Evolutionary conservation across 2,113 vertebrate genomes (phyloP), one percentile per base, ranked within the genome.

Genomic region (Pagrus major): DNA sequence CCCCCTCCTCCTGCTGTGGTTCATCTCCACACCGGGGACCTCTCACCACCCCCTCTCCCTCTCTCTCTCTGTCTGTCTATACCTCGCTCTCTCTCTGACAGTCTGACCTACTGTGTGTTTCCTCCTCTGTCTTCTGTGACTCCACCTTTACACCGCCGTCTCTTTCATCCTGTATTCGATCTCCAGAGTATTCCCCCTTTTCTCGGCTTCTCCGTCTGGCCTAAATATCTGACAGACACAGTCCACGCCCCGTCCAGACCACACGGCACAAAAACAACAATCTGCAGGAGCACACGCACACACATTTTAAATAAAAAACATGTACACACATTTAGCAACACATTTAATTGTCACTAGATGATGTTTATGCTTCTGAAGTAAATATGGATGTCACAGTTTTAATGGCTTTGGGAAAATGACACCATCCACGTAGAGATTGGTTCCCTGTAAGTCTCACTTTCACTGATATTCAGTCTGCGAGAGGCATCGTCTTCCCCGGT

Each of bases 101-200:
- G 82, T 0, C 49, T 83, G 85, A 85, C 85, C 81, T 20, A 54
- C 76, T 66, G 61, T 46, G 44, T 0, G 51, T 46, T 31, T 54
- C 67, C 84, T 65, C 75, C 23, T 71, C 76, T 7, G 68, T 41
- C 67, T 71, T 68, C 69, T 29, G 68, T 6, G 44, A 69, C 56
- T 86, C 76, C 58, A 72, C 79, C 87, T 86, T 75, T 5, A 35
- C 59, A 59, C 65, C 0, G 59, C 63, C 0, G 27, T 25, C 49
- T 66, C 88, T 84, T 79, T 88, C 87, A 88, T 89, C 80, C 78
- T 83, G 58, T 60, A 76, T 86, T 82, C 81, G 64, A 80, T 87
- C 86, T 82, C 89, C 64, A 16, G 86, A 82, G 87, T 14, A 41
- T 66, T 74, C 23, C 29, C n/a, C 44, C 68, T 31, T 64, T 16